Conservation (phyloP, 1,140 invertebrate species). For the Drosophila ananassae region DNA sequence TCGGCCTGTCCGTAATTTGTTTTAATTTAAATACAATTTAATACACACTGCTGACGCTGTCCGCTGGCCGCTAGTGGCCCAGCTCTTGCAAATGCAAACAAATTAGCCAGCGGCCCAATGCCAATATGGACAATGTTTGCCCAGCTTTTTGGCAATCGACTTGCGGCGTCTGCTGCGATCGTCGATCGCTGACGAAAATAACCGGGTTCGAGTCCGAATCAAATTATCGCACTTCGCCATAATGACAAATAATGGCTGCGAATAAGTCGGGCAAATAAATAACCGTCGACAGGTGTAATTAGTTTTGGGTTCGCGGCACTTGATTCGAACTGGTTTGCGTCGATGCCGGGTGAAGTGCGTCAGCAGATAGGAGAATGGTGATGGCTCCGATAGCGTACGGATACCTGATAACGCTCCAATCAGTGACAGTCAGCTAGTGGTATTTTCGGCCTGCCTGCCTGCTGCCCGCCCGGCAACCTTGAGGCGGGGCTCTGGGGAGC, state of each 20-base stretch:
- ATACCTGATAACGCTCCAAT: conserved; percentile 25
- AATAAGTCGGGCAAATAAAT: conserved; percentile 50
- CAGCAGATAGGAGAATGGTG: conserved; percentile 34
- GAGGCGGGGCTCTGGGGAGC: conserved; percentile 12
- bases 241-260: conserved; percentile 46
- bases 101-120: conserved; percentile 40
- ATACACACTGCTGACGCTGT: conserved; percentile 57
- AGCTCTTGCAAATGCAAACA: conserved; percentile 50
- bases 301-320: conserved; percentile 44
- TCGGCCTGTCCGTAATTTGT: conserved; percentile 70
- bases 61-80: neutral
- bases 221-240: conserved; percentile 49
- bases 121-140: conserved; percentile 35
- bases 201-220: conserved; percentile 15
- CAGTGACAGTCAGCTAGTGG: neutral
- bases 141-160: conserved; percentile 22
- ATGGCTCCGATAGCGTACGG: conserved; percentile 10
- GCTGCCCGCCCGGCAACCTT: conserved; percentile 17
- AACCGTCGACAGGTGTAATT: conserved; percentile 50
- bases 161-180: neutral
- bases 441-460: neutral
- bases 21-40: conserved; percentile 82
- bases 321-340: conserved; percentile 68
- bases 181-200: conserved; percentile 27
- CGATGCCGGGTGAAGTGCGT: conserved; percentile 49